Evolutionary conservation across 30 jellyfish, hydroid and myxozoan species (phyloP).

Genomic region (Aurelia coerulea): DNA sequence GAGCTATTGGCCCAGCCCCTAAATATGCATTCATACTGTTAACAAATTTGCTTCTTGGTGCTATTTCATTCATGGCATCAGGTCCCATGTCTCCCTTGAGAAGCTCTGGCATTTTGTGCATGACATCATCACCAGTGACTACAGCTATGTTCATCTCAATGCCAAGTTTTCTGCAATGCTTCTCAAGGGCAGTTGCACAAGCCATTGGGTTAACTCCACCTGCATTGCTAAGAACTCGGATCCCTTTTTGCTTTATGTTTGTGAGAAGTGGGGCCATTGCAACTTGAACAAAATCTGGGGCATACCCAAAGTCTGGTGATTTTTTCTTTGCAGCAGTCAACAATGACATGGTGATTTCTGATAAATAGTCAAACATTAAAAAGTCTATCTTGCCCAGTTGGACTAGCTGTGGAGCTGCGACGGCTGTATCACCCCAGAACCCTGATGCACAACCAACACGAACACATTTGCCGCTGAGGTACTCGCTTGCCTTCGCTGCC

Average conservation of each 20-base stretch:
- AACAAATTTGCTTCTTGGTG: slow-evolving; percentile 41
- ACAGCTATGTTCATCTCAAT: slow-evolving; percentile 89
- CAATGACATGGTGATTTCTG: slow-evolving; percentile 92
- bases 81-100: slow-evolving; percentile 52
- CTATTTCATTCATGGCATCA: slow-evolving; percentile 30
- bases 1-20: slow-evolving; percentile 92
- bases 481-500: neutral
- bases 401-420: slow-evolving; percentile 95
- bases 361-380: slow-evolving; percentile 86
- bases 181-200: slow-evolving; percentile 83
- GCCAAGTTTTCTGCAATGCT: slow-evolving; percentile 69
- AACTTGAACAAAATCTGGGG: slow-evolving; percentile 85
- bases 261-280: slow-evolving; percentile 82
- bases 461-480: slow-evolving; percentile 43
- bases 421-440: slow-evolving; percentile 94
- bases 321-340: slow-evolving; percentile 79
- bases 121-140: slow-evolving; percentile 89
- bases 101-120: slow-evolving; percentile 52
- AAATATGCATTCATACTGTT: slow-evolving; percentile 94
- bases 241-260: slow-evolving; percentile 80
- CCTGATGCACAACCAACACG: slow-evolving; percentile 97
- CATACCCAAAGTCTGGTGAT: slow-evolving; percentile 78
- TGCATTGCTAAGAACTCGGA: slow-evolving; percentile 86
- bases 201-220: slow-evolving; percentile 91
- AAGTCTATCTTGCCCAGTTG: slow-evolving; percentile 76